Evolutionary conservation across 2,888 invertebrate species (phyloP).

Genomic region (Drosophila peninsularis): DNA sequence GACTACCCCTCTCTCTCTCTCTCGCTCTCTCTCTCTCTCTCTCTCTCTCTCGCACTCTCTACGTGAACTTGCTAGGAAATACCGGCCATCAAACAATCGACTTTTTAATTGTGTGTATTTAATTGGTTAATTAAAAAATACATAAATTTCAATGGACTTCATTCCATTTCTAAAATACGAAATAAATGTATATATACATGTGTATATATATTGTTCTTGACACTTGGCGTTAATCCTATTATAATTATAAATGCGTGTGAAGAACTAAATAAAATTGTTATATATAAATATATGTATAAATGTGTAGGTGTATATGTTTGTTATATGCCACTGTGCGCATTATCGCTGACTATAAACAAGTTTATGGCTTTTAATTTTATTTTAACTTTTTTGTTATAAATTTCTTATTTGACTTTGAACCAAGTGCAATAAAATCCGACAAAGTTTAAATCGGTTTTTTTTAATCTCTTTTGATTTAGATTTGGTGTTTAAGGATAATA

Average conservation of each 20-base stretch:
- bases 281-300: background rate
- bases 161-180: background rate
- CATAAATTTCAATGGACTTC: slow-evolving; percentile 19
- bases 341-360: background rate
- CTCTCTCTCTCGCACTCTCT: background rate
- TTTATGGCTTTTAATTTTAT: background rate
- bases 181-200: background rate
- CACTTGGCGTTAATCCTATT: slow-evolving; percentile 21
- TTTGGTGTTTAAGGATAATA: background rate
- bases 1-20: background rate
- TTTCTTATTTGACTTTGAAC: background rate
- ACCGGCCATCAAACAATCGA: slow-evolving; percentile 20
- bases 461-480: background rate
- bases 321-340: background rate
- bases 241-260: slow-evolving; percentile 27
- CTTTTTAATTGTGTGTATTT: slow-evolving; percentile 17
- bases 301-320: background rate
- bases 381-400: background rate
- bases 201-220: background rate
- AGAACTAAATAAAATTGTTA: slow-evolving; percentile 12
- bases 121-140: slow-evolving; percentile 24
- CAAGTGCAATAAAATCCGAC: background rate
- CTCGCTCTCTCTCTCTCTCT: background rate
- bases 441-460: no score
- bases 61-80: slow-evolving; percentile 28